Evolutionary conservation across 2,797 vertebrate genomes (phyloP), one percentile per base, ranked within the genome.

Genomic region (Eulemur rubriventer): DNA sequence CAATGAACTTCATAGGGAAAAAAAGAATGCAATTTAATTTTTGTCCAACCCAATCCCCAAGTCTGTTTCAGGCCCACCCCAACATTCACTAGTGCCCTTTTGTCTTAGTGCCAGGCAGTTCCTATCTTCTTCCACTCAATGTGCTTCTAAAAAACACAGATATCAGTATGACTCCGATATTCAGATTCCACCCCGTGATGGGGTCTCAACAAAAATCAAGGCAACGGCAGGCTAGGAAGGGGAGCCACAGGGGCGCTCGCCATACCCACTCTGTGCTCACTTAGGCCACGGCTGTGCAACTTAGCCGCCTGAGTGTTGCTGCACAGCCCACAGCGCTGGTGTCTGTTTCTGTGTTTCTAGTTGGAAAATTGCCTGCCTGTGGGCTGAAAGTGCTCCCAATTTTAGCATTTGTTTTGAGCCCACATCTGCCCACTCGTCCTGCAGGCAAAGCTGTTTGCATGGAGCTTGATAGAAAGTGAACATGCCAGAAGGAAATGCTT

Each of bases 361-460:
- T 48, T 46, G 96, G 80, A 91, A 72, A 61, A 59, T 46, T 91
- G 80, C 38, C 59, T 67, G 26, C 92, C 93, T 83, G 76, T 43
- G 57, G 89, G 63, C 55, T 97, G 94, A 52, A 90, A 89, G 50
- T 95, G 95, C 97, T 92, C 75, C 94, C 8, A 38, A 90, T 86
- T 96, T 97, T 67, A 84, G 57, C 78, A 86, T 78, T 97, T 98
- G 50, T 97, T 97, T 94, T 83, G 91, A 93, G 95, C 95, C 65
- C 76, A 76, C 84, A 96, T 97, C 95, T 92, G 89, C 83, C 93
- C 55, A 89, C 80, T 82, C 52, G 0, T 96, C 95, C 57, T 90
- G 63, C 17, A 95, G 85, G 95, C 91, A 84, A 69, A 50, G 41
- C 78, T 96, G 41, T 89, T 96, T 80, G 94, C 67, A 41, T 65